Base-by-base conservation (phyloP, 2,113 vertebrate species). In the Gavialis gangeticus region DNA sequence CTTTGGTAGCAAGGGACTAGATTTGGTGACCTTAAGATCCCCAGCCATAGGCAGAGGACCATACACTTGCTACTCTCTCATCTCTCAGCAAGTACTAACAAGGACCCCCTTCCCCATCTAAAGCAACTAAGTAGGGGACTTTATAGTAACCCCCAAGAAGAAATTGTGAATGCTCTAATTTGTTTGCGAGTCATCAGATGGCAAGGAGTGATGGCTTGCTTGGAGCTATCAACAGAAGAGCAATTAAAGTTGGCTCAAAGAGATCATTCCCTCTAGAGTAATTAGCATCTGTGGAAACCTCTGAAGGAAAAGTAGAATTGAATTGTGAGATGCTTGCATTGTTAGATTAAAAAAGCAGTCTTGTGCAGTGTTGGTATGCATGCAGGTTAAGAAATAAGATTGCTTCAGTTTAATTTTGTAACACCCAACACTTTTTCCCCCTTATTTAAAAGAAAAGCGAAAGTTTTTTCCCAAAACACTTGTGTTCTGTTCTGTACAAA, bases 41-140 rank as follows among this genome's bases (percentile, higher is more conserved):
- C 46, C 46, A 46, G 46, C 46, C 46, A 46, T 46, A 46, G 79
- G 22, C 59, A 19, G 56, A 67, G 37, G 88, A 60, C 57, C 80
- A 28, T 0, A 0, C 27, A 34, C 24, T 19, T 24, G 75, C 12
- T 16, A 30, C 18, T 12, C 54, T 8, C 58, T 92, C 77, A 5
- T 77, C 34, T 75, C 22, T 56, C 34, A 24, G 69, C 19, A 73
- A 5, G 28, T 56, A 2, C 12, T 87, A 75, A 56, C 2, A 4
- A 67, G 63, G 63, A 76, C 79, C 22, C 5, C 34, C 34, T 25
- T 5, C 34, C 69, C 46, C 24, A 25, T 37, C 37, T 37, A 34
- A 25, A 69, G n/a, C 75, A 28, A 79, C 28, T 86, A 79, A 57
- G 54, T 58, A 79, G 55, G 76, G 30, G 67, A 15, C 4, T 78